phyloP scores from a whole-genome alignment of 1,140 invertebrate genomes.

The Lepidurus packardi region DNA sequence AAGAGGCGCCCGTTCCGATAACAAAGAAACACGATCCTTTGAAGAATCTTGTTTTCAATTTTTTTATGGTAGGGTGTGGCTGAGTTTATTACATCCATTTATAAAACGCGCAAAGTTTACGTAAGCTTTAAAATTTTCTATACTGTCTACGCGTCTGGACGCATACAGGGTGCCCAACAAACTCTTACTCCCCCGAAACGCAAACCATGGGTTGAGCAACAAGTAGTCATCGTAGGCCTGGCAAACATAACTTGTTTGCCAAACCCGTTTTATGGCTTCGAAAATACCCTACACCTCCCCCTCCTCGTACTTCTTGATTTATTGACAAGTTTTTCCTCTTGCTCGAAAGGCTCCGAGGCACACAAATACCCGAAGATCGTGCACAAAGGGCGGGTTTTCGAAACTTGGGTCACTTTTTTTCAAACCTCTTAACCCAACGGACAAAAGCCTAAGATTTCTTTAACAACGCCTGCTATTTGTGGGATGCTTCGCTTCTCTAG shows the following conservation, averaged over 20 bases:
- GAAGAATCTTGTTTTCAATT: not conserved
- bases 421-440: not conserved
- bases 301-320: not conserved
- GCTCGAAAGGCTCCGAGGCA: not conserved
- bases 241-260: not conserved
- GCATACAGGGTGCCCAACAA: not conserved
- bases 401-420: not conserved
- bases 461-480: not conserved
- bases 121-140: not conserved
- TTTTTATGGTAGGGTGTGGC: not conserved
- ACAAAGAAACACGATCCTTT: not conserved
- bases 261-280: not conserved
- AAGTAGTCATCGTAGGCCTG: constrained; percentile 4
- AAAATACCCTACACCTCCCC: not conserved
- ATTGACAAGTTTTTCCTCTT: not conserved
- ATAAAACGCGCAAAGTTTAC: not conserved
- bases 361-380: not conserved
- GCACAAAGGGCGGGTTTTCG: not conserved
- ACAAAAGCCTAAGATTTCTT: not conserved
- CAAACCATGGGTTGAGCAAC: not conserved
- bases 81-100: constrained; percentile 8
- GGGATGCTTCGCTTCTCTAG: not conserved
- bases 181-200: not conserved
- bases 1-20: not conserved
- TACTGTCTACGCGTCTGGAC: not conserved